Percentiles rank a stretch among this genome's conserved stretches.
Evolutionary conservation across 2,113 vertebrate genomes (phyloP).

Genomic region (Cyprinus carpio): DNA sequence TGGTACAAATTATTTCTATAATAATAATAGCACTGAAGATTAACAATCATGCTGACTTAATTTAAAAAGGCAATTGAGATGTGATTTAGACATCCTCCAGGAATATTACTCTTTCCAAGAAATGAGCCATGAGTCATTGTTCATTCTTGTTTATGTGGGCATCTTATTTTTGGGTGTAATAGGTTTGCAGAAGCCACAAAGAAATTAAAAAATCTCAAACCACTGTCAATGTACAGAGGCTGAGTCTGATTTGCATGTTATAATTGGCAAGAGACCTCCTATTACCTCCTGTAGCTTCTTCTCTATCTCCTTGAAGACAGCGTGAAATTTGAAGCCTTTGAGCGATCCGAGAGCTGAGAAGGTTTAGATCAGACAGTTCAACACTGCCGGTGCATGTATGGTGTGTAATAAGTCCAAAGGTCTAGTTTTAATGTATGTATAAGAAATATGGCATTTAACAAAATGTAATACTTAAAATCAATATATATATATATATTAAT

Average conservation of each 20-base stretch:
- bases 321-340: constrained; percentile 84
- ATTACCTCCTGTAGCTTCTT: constrained; percentile 87
- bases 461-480: neutral
- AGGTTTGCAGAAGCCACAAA: neutral
- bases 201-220: neutral
- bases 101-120: neutral
- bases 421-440: neutral
- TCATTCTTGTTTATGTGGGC: neutral
- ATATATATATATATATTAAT: too few relatives aligned
- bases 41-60: too few relatives aligned
- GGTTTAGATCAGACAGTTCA: neutral
- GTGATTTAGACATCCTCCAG: neutral
- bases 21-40: too few relatives aligned
- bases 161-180: neutral
- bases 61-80: neutral
- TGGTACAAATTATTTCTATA: neutral
- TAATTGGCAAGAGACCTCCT: neutral
- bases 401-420: neutral
- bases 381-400: neutral
- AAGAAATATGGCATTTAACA: neutral
- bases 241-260: neutral
- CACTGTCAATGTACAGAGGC: neutral
- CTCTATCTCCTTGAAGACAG: constrained; percentile 91
- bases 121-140: neutral
- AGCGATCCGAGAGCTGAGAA: constrained; percentile 70